These are phyloP conservation scores for Leucophora obtusa DNA, from an alignment of 2,888 invertebrate genomes.

Conservation along the genomic window DNA sequence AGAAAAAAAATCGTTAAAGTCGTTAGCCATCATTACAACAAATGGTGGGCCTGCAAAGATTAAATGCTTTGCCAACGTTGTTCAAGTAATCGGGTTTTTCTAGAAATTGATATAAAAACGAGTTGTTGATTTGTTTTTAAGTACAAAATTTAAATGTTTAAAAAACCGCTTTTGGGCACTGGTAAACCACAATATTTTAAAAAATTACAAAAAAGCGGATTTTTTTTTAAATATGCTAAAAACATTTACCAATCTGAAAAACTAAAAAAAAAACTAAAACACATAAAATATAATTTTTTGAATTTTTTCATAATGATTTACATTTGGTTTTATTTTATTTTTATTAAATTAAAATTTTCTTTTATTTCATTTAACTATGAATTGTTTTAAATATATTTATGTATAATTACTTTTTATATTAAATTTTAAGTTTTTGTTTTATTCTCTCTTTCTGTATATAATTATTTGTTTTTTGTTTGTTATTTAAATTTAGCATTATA, in stretches of 20 bases:
- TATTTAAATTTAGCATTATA: conserved; percentile 58
- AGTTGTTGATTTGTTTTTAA: too few relatives aligned
- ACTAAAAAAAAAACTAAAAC: conserved; percentile 12
- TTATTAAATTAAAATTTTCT: conserved; percentile 53
- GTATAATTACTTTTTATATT: conserved; percentile 53
- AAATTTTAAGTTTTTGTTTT: conserved; percentile 46
- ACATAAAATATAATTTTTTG: conserved; percentile 14
- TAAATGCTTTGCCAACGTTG: too few relatives aligned
- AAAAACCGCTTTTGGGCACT: too few relatives aligned
- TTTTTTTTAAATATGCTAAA: neutral
- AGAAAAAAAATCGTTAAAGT: too few relatives aligned
- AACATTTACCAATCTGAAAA: neutral
- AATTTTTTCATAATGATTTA: conserved; percentile 48
- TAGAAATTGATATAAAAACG: too few relatives aligned
- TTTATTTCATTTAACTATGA: conserved; percentile 62
- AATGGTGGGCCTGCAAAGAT: too few relatives aligned
- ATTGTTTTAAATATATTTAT: conserved; percentile 59
- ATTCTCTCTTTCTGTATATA: conserved; percentile 45
- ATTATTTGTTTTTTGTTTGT: conserved; percentile 42
- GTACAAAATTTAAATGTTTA: too few relatives aligned
- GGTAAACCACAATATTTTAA: too few relatives aligned
- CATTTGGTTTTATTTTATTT: conserved; percentile 53
- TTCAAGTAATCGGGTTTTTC: too few relatives aligned
- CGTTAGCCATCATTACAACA: too few relatives aligned
- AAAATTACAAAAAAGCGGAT: too few relatives aligned